phyloP scores from a whole-genome alignment of 2,888 invertebrate genomes.

The Heliconius sara region DNA sequence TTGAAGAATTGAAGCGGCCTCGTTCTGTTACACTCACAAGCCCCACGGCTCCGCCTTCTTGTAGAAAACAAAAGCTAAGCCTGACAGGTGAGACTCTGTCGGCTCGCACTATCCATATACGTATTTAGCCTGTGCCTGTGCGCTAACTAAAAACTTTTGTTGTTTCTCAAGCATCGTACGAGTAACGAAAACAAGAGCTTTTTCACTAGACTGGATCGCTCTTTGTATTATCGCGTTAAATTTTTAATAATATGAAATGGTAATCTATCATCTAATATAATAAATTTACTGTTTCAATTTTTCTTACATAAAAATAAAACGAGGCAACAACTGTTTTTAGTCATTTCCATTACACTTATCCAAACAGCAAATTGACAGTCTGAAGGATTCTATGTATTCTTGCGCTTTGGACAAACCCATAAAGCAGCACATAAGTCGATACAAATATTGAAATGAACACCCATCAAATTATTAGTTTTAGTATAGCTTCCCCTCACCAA shows the following conservation, averaged over 20 bases:
- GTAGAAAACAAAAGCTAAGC: slow-evolving; percentile 88
- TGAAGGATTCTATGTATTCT: slow-evolving; percentile 52
- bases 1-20: slow-evolving; percentile 59
- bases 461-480: slow-evolving; percentile 37
- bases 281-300: background rate
- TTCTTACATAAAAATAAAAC: background rate
- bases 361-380: slow-evolving; percentile 57
- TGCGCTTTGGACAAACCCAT: slow-evolving; percentile 49
- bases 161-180: slow-evolving; percentile 20
- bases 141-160: slow-evolving; percentile 49
- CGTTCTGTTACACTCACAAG: slow-evolving; percentile 87
- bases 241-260: background rate
- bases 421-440: slow-evolving; percentile 41
- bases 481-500: slow-evolving; percentile 25
- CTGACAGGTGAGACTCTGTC: slow-evolving; percentile 83
- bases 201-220: background rate
- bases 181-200: background rate
- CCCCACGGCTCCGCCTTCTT: slow-evolving; percentile 85
- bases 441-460: slow-evolving; percentile 25
- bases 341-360: slow-evolving; percentile 49
- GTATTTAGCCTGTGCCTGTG: slow-evolving; percentile 34
- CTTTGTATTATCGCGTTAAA: background rate
- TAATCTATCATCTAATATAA: background rate
- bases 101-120: slow-evolving; percentile 49
- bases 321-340: slow-evolving; percentile 37